Evolutionary conservation across 2,113 vertebrate species (phyloP).

Genomic region (Tragulus kanchil): DNA sequence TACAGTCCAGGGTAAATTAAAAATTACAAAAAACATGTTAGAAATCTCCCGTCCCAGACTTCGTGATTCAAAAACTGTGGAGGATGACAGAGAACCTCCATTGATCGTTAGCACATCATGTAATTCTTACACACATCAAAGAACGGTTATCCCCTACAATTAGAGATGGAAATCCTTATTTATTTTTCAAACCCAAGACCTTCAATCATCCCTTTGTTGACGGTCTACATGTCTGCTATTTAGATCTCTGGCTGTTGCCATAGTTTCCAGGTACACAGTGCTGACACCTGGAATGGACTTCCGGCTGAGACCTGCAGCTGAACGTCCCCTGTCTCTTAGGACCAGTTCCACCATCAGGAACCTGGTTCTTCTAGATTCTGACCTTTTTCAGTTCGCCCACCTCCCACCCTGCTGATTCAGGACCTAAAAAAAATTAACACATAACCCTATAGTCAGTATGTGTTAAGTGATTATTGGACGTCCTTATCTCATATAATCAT

Average conservation of each 20-base stretch:
- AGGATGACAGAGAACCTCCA: background rate
- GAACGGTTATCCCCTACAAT: background rate
- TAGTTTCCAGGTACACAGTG: background rate
- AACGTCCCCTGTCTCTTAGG: background rate
- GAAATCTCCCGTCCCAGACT: background rate
- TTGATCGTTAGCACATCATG: background rate
- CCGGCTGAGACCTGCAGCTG: background rate
- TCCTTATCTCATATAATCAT: background rate
- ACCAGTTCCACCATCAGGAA: background rate
- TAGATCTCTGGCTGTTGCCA: background rate
- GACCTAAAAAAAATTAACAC: background rate
- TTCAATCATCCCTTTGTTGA: background rate
- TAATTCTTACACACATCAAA: background rate
- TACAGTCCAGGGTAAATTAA: background rate
- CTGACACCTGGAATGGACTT: background rate
- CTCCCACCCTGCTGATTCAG: background rate
- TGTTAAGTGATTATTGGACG: background rate
- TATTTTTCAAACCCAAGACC: background rate
- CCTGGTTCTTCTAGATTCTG: background rate
- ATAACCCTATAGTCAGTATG: background rate
- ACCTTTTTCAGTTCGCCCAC: background rate
- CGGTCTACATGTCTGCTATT: background rate
- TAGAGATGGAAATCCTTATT: background rate
- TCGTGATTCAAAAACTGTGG: background rate
- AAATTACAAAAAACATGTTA: background rate